Conservation (phyloP, 2,113 vertebrate genomes). For the Pseudois nayaur region DNA sequence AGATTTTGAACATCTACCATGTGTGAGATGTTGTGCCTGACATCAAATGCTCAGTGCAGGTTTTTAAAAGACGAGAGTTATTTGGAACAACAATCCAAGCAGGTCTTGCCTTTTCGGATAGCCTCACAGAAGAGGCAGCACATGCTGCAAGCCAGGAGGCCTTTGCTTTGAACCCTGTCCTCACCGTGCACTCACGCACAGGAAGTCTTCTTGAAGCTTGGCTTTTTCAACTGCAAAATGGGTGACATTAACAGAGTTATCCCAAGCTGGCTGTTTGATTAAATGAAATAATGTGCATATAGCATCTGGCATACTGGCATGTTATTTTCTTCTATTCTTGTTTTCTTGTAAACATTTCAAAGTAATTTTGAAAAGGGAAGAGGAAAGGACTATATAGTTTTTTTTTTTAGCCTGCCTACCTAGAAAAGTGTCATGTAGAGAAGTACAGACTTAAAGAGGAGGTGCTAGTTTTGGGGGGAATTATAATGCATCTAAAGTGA, state of each 20-base stretch:
- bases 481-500: neutral
- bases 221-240: neutral
- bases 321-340: neutral
- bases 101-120: neutral
- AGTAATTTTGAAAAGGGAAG: neutral
- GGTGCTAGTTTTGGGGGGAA: neutral
- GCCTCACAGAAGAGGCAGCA: neutral
- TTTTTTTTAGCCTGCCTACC: neutral
- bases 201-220: neutral
- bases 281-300: neutral
- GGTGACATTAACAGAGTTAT: neutral
- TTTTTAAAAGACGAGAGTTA: constrained; percentile 37
- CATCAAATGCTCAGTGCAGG: neutral
- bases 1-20: neutral
- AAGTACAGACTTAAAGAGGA: neutral
- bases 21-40: constrained; percentile 35
- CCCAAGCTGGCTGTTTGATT: neutral
- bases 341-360: neutral
- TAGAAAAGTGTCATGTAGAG: neutral
- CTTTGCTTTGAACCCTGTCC: neutral
- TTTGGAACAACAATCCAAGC: neutral
- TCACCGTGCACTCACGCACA: neutral
- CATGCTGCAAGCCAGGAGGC: neutral
- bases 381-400: neutral
- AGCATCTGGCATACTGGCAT: neutral